A percentile compares a stretch with the other conserved stretches of the same genome.
Conservation (phyloP, 2,113 vertebrate genomes). For the Phainopepla nitens region DNA sequence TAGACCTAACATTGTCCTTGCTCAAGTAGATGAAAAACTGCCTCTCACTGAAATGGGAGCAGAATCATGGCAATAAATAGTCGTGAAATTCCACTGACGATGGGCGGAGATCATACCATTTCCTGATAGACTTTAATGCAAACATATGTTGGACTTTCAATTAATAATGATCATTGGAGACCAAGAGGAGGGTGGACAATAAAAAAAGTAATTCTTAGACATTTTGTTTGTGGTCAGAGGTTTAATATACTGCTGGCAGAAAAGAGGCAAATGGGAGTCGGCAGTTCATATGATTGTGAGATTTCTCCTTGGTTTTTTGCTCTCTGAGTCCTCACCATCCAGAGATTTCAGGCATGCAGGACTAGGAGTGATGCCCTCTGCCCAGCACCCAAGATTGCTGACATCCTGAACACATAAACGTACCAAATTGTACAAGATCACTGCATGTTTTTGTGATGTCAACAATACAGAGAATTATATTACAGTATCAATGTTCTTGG, state of each 20-base stretch:
- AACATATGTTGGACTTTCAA: background rate
- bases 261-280: background rate
- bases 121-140: background rate
- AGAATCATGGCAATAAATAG: background rate
- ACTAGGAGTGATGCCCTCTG: background rate
- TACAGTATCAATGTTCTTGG: background rate
- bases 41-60: background rate
- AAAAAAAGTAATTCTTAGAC: background rate
- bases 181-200: background rate
- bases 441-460: background rate
- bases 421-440: background rate
- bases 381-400: background rate
- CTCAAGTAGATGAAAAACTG: background rate
- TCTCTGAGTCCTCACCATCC: background rate
- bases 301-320: background rate
- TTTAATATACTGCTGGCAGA: background rate
- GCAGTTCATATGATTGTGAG: background rate
- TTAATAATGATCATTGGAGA: background rate
- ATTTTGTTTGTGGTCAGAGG: background rate
- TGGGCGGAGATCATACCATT: background rate
- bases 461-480: background rate
- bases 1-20: background rate
- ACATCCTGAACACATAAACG: background rate
- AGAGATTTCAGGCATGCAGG: background rate
- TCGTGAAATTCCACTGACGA: conserved; percentile 26